phyloP scores from a whole-genome alignment of 2,797 vertebrate species.

The Pseudochaenichthys georgianus region DNA sequence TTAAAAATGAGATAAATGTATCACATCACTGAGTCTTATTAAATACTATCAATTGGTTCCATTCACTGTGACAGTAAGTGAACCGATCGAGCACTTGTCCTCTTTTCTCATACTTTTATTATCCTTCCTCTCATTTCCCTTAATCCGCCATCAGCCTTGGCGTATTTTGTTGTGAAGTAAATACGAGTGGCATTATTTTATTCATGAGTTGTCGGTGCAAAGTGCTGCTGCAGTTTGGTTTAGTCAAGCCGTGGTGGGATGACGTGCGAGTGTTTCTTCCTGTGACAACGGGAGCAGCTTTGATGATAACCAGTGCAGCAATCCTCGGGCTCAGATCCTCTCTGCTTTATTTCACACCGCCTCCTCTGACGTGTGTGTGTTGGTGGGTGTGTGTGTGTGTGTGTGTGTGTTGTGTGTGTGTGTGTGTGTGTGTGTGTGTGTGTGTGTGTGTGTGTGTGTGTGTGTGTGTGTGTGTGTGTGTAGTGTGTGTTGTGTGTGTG shows the following conservation, averaged over 20 bases:
- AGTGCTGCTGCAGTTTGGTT: conserved; percentile 38
- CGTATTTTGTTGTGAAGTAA: conserved; percentile 1
- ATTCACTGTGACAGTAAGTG: background rate
- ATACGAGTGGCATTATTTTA: conserved; percentile 26
- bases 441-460: conserved; percentile 29
- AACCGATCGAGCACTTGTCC: background rate
- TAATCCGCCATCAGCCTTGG: conserved; percentile 12
- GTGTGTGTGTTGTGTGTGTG: conserved; percentile 21
- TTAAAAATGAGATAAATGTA: background rate
- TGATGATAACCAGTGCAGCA: conserved; percentile 69
- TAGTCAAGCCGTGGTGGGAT: conserved; percentile 33
- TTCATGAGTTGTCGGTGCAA: conserved; percentile 30
- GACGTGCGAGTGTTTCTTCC: conserved; percentile 50
- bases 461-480: conserved; percentile 17
- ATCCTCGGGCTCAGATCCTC: conserved; percentile 48
- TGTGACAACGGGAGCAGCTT: conserved; percentile 56
- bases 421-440: background rate
- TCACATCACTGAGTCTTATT: background rate
- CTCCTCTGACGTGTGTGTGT: conserved; percentile 48
- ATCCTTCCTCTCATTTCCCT: conserved; percentile 5
- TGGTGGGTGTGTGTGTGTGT: conserved; percentile 21
- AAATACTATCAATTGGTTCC: background rate
- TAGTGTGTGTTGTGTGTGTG: conserved; percentile 14
- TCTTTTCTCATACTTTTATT: background rate
- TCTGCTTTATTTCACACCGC: conserved; percentile 75